Evolutionary conservation across 1,140 invertebrate species (phyloP).

Genomic region (Meteorus sp.): DNA sequence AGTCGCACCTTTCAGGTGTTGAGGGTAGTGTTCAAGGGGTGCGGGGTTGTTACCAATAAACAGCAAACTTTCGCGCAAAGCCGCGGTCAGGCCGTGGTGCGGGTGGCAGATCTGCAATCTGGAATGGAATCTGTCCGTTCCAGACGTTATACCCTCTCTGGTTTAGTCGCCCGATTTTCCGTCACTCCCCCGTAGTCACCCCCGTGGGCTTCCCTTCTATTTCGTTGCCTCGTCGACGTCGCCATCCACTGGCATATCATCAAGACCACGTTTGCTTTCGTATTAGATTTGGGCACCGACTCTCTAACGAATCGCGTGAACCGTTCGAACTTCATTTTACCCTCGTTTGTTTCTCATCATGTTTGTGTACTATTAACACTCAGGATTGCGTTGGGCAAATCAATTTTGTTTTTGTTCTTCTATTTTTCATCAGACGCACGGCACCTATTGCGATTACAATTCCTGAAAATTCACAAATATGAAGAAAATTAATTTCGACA

Average conservation of each 20-base stretch:
- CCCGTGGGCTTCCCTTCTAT: background rate
- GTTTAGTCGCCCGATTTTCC: background rate
- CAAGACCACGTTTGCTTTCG: slow-evolving; percentile 1
- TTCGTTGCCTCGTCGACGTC: background rate
- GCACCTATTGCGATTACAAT: too few relatives aligned
- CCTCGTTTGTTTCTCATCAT: background rate
- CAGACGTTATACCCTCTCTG: slow-evolving; percentile 46
- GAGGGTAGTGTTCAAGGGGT: slow-evolving; percentile 33
- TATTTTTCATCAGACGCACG: background rate
- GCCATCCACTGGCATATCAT: slow-evolving; percentile 19
- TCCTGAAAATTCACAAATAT: too few relatives aligned
- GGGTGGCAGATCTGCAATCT: slow-evolving; percentile 54
- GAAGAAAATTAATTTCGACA: too few relatives aligned
- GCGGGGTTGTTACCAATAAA: slow-evolving; percentile 26
- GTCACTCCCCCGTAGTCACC: background rate
- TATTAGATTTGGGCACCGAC: slow-evolving; percentile 27
- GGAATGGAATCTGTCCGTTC: slow-evolving; percentile 59
- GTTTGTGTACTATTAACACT: background rate
- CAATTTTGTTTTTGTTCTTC: background rate
- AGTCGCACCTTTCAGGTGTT: background rate
- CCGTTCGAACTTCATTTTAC: slow-evolving; percentile 25
- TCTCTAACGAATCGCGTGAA: slow-evolving; percentile 23
- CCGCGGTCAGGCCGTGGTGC: slow-evolving; percentile 43
- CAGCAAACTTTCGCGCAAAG: slow-evolving; percentile 40
- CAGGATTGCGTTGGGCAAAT: background rate